Evolutionary conservation across 1,140 invertebrate species (phyloP).

Genomic region (Eueides isabella): DNA sequence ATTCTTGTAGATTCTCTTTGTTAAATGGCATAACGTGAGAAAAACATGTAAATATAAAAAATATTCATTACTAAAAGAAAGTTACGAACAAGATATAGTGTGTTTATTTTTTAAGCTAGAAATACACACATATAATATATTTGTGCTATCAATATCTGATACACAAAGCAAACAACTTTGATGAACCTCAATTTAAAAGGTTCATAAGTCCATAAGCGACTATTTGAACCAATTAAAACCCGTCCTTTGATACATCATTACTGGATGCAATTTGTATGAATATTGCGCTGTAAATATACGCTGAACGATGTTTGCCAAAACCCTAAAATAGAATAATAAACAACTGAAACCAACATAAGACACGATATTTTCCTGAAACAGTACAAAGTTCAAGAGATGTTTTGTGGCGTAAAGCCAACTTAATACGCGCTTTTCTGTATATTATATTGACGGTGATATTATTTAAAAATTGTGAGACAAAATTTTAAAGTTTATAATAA

Average conservation of each 20-base stretch:
- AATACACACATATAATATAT: not conserved
- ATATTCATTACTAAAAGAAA: too few species aligned
- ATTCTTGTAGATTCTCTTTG: too few species aligned
- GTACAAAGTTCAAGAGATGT: slow-evolving; percentile 73
- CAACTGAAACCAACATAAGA: slow-evolving; percentile 64
- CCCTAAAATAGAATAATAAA: slow-evolving; percentile 51
- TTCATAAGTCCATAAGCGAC: slow-evolving; percentile 14
- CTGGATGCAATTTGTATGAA: slow-evolving; percentile 13
- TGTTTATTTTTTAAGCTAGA: too few species aligned
- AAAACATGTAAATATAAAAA: too few species aligned
- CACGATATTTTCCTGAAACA: slow-evolving; percentile 70
- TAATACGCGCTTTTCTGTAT: slow-evolving; percentile 49
- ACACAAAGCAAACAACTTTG: slow-evolving; percentile 11
- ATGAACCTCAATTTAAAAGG: slow-evolving; percentile 12
- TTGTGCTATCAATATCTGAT: too few species aligned
- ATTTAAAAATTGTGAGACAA: slow-evolving; percentile 16
- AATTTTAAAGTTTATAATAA: slow-evolving; percentile 22
- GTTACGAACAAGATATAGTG: too few species aligned
- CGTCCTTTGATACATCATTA: slow-evolving; percentile 13
- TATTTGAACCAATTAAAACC: slow-evolving; percentile 13
- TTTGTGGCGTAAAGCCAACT: slow-evolving; percentile 69
- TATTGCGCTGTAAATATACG: slow-evolving; percentile 23
- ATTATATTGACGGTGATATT: slow-evolving; percentile 34
- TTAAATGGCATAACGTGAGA: too few species aligned
- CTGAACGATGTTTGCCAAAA: slow-evolving; percentile 44